Conservation (phyloP, 2,888 invertebrate genomes). For the Leptopilina syphax region DNA sequence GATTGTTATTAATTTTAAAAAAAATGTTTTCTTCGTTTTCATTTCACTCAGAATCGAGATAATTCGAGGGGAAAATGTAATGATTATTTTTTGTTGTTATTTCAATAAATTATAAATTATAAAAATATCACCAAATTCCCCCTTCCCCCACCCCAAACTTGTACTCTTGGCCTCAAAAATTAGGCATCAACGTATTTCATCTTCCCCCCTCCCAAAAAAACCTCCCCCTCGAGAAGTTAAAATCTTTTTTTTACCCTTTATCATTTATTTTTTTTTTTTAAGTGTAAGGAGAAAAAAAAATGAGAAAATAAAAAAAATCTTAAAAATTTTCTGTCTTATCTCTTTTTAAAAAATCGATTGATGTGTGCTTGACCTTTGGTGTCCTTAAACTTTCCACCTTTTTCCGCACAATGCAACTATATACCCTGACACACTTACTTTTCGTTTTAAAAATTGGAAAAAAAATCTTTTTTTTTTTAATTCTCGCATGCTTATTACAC, state of each 20-base stretch:
- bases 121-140: background rate
- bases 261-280: constrained; percentile 50
- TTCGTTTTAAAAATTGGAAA: background rate
- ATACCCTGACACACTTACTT: constrained; percentile 32
- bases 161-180: constrained; percentile 54
- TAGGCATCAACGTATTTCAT: background rate
- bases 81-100: background rate
- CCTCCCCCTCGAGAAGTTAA: constrained; percentile 49
- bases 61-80: background rate
- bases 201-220: too few species aligned
- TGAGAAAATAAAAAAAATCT: constrained; percentile 53
- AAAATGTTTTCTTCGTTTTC: background rate
- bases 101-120: background rate
- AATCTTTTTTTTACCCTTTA: constrained; percentile 48
- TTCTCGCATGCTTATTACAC: constrained; percentile 47
- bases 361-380: constrained; percentile 43
- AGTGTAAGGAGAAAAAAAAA: constrained; percentile 49
- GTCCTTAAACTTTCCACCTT: constrained; percentile 44
- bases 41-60: background rate
- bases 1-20: background rate
- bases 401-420: constrained; percentile 45
- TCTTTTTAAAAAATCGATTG: constrained; percentile 41
- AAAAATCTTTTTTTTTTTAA: background rate
- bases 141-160: background rate
- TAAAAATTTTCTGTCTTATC: constrained; percentile 50